Conservation (phyloP, 2,888 invertebrate species). For the Uloborus plumipes region DNA sequence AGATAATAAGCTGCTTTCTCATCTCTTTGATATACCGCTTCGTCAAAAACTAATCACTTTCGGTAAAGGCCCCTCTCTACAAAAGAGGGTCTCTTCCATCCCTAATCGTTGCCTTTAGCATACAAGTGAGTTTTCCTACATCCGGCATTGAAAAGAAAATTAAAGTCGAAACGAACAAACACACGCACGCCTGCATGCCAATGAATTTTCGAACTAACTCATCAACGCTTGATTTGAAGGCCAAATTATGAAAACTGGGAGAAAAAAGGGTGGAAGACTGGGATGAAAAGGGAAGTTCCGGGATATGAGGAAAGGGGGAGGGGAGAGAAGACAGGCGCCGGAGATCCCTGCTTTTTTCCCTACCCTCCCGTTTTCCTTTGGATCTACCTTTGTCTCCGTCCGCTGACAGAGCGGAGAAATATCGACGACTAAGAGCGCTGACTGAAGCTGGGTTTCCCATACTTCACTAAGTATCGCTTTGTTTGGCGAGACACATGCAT, state of each 20-base stretch:
- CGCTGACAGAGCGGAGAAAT: conserved; percentile 58
- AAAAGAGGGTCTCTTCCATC: neutral
- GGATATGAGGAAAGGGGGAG: neutral
- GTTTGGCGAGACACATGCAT: too few relatives aligned
- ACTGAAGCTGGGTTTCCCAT: too few relatives aligned
- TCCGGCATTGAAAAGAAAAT: conserved; percentile 21
- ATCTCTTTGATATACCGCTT: too few relatives aligned
- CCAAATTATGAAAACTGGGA: conserved; percentile 51
- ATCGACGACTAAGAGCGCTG: conserved; percentile 31
- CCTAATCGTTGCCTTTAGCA: conserved; percentile 32
- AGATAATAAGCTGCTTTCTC: too few relatives aligned
- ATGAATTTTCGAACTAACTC: conserved; percentile 34
- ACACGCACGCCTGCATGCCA: conserved; percentile 2
- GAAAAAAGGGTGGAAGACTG: conserved; percentile 25
- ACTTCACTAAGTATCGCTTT: too few relatives aligned
- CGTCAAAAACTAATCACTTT: too few relatives aligned
- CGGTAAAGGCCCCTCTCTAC: too few relatives aligned
- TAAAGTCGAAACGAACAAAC: conserved; percentile 36
- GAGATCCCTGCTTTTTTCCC: conserved; percentile 3
- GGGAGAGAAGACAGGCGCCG: conserved; percentile 20
- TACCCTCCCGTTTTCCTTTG: conserved; percentile 4
- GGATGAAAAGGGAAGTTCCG: conserved; percentile 44
- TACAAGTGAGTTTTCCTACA: conserved; percentile 23
- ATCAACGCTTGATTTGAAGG: conserved; percentile 33
- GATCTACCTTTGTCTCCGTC: conserved; percentile 62